A percentile compares a stretch with the other conserved stretches of the same genome.
These are phyloP conservation scores for Gastrophryne carolinensis DNA, from an alignment of 2,797 vertebrate species.

Conservation along the genomic window DNA sequence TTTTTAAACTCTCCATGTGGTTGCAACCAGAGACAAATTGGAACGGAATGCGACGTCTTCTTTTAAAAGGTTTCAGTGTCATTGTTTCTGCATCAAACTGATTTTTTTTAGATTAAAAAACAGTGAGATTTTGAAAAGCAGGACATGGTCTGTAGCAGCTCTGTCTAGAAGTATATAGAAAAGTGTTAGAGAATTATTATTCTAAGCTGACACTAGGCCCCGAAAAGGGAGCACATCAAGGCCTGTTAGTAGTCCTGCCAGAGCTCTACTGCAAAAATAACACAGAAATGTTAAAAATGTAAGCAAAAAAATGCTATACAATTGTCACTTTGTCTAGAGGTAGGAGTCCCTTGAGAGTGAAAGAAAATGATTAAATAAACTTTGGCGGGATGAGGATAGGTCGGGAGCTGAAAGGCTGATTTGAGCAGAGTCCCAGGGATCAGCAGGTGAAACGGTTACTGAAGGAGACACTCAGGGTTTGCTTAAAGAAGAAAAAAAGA, in stretches of 20 bases:
- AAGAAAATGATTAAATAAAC: constrained; percentile 42
- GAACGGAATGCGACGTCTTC: not conserved
- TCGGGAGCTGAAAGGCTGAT: constrained; percentile 35
- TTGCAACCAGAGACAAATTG: not conserved
- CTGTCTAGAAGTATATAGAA: not conserved
- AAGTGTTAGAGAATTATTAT: not conserved
- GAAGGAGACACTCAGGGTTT: constrained; percentile 5
- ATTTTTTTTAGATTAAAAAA: not conserved
- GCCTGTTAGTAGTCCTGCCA: not conserved
- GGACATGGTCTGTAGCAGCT: not conserved
- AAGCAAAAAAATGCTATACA: not conserved
- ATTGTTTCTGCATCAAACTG: not conserved
- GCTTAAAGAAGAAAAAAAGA: constrained; percentile 36
- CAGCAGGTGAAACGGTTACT: constrained; percentile 90
- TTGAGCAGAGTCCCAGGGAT: constrained; percentile 89
- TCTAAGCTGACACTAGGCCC: not conserved
- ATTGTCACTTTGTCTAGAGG: constrained; percentile 40
- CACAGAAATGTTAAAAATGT: constrained; percentile 40
- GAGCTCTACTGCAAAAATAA: constrained; percentile 10
- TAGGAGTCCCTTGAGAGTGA: constrained; percentile 11
- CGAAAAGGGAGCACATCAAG: not conserved
- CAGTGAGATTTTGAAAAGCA: no score
- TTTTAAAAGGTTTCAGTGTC: not conserved
- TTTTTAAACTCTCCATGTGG: not conserved
- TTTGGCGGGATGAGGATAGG: constrained; percentile 5